Base-by-base conservation (phyloP, 2,888 invertebrate species). In the Aphidoletes aphidimyza region DNA sequence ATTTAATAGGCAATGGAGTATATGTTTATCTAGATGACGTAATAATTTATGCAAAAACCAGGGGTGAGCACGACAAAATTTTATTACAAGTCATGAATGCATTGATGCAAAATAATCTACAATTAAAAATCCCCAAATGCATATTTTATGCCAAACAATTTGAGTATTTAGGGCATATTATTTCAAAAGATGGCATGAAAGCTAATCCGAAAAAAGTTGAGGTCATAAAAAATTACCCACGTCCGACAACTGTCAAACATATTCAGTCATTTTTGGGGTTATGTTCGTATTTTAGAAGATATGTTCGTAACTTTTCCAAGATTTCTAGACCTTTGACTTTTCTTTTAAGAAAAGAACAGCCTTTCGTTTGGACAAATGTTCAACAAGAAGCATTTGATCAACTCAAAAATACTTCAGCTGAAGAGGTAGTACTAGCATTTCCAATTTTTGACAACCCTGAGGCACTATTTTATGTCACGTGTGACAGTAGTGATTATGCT, bases 401-500 rank as follows among this genome's bases (percentile, higher is more conserved):
- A 3, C 54, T 84, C 17, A 85, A 85, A 85, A 19, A 34, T 19
- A 8, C 54, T 9, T 69, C 86, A 8, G 37, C 69, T 0, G 59
- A 19, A 19, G 83, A 37, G 9, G 83, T 85, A 45, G 84, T 87
- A 34, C 78, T 88, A 42, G 86, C 87, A 85, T 88, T 87, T 84
- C 87, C 88, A 0, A 87, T 88, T 84, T 88, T 88, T 84, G 49
- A 78, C n/a, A n/a, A n/a, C n/a, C n/a, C n/a, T n/a, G n/a, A n/a
- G 0, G 86, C 86, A 86, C 84, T 85, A 0, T 88, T 88, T 85
- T 85, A 86, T 19, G 42, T 88, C 22, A 87, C 87, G 0, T 88
- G 86, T 0, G 88, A 89, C 84, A 88, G 88, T 0, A 86, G 86
- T 19, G 86, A 87, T 59, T 83, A 85, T 14, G 87, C 87, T 0